Percentiles rank a stretch among this genome's conserved stretches.
Conservation (phyloP, 2,888 invertebrate genomes). For the Xanthorhoe spadicearia region DNA sequence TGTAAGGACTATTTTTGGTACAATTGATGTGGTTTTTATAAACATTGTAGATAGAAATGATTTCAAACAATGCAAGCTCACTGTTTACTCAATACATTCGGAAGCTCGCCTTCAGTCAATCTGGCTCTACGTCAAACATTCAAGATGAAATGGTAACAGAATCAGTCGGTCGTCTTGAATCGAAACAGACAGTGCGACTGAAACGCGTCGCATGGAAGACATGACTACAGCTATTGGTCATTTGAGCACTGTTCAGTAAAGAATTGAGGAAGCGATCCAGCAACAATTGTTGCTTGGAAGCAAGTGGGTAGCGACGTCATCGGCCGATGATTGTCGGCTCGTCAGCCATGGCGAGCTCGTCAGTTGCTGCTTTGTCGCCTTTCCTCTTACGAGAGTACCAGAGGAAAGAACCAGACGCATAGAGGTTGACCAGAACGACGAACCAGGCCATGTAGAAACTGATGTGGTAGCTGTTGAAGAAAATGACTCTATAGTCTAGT, state of each 20-base stretch:
- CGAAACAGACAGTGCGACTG: slow-evolving; percentile 46
- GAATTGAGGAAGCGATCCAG: slow-evolving; percentile 65
- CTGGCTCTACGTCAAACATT: slow-evolving; percentile 48
- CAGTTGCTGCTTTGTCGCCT: slow-evolving; percentile 92
- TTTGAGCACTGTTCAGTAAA: slow-evolving; percentile 83
- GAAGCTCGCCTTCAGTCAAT: slow-evolving; percentile 30
- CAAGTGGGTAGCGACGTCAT: slow-evolving; percentile 70
- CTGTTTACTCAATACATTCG: slow-evolving; percentile 25
- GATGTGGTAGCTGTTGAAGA: slow-evolving; percentile 86
- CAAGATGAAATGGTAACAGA: slow-evolving; percentile 45
- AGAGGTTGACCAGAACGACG: slow-evolving; percentile 88
- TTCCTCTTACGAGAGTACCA: slow-evolving; percentile 94
- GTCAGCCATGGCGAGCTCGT: slow-evolving; percentile 93
- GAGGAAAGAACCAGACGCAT: slow-evolving; percentile 89
- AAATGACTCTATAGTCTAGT: not conserved
- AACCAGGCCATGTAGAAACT: slow-evolving; percentile 91
- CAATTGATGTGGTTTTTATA: slow-evolving; percentile 41
- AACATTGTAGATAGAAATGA: slow-evolving; percentile 24
- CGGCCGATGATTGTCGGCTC: slow-evolving; percentile 92
- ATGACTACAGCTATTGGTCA: slow-evolving; percentile 74
- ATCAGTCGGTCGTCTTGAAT: slow-evolving; percentile 53
- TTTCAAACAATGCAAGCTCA: slow-evolving; percentile 13
- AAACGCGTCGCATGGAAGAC: slow-evolving; percentile 72
- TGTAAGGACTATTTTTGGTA: slow-evolving; percentile 15
- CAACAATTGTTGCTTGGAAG: slow-evolving; percentile 54